Percentiles rank a stretch among this genome's conserved stretches.
phyloP scores from a whole-genome alignment of 2,888 invertebrate species.

The Pammene fasciana region DNA sequence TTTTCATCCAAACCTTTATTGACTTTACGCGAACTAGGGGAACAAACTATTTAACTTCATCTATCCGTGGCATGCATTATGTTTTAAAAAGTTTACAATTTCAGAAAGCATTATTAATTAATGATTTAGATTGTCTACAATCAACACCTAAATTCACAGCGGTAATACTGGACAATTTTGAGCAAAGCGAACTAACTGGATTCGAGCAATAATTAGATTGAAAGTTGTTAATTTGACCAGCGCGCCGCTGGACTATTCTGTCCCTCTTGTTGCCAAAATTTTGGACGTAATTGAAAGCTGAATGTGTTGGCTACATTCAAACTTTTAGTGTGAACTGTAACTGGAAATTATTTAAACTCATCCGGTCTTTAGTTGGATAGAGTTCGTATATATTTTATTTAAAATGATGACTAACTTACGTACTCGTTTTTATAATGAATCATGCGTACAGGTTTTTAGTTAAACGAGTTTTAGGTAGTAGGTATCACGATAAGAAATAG shows the following conservation, averaged over 20 bases:
- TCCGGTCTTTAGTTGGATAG: slow-evolving; percentile 12
- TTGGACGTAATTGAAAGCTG: slow-evolving; percentile 51
- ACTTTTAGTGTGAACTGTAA: slow-evolving; percentile 42
- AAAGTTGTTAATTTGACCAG: slow-evolving; percentile 56
- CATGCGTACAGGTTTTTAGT: too few relatives aligned
- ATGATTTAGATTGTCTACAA: neutral
- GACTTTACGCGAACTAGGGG: too few relatives aligned
- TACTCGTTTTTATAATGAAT: too few relatives aligned
- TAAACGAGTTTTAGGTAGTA: too few relatives aligned
- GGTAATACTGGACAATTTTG: slow-evolving; percentile 26
- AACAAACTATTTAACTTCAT: too few relatives aligned
- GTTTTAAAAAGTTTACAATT: too few relatives aligned
- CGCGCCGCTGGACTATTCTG: slow-evolving; percentile 44
- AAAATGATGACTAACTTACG: neutral
- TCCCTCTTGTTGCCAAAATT: slow-evolving; percentile 49
- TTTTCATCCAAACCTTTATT: too few relatives aligned
- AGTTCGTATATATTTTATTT: slow-evolving; percentile 1
- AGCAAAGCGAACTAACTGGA: slow-evolving; percentile 43
- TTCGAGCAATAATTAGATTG: slow-evolving; percentile 51
- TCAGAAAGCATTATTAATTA: too few relatives aligned
- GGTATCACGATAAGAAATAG: too few relatives aligned
- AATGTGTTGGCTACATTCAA: slow-evolving; percentile 46
- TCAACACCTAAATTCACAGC: slow-evolving; percentile 16
- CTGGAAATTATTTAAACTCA: slow-evolving; percentile 26
- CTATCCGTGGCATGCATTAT: too few relatives aligned